Evolutionary conservation across 2,888 invertebrate genomes (phyloP), one percentile per base, ranked within the genome.

Genomic region (Cyclophora punctaria): DNA sequence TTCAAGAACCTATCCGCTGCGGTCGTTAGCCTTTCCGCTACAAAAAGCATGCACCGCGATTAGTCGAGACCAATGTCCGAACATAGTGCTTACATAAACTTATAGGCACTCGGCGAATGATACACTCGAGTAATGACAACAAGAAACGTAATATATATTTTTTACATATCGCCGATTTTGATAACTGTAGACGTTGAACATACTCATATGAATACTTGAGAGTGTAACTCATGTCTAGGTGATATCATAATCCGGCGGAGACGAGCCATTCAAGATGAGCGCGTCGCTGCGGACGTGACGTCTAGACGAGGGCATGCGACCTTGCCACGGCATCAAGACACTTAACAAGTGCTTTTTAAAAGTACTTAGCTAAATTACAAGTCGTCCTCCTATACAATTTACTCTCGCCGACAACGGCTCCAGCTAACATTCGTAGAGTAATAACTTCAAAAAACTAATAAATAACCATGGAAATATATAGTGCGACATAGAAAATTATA

Each of bases 21-120:
- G 83, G 83, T 80, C 84, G 75, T 77, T 80, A 73, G 76, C 81
- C 78, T 78, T 75, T 71, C 69, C 70, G 71, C 66, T 71, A 76
- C 75, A 82, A 82, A 83, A 83, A 82, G 72, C 73, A 73, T 73
- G 74, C 74, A 73, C 66, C 62, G 63, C 71, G 71, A 78, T 79
- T 69, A 77, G 67, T 56, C 59, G 71, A 65, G 69, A 73, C 69
- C 70, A 72, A 75, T 73, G 73, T 69, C 72, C 69, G 69, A 60
- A 66, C 60, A 58, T 58, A 62, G 59, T 56, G 57, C 55, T 51
- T 50, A 58, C 52, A 56, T 46, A 59, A 55, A 54, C 48, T 51
- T 51, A 51, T 58, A 48, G 46, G 52, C 53, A 56, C 51, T 51
- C 51, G 53, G 46, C 48, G 45, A 46, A 47, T 52, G 41, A 51